Conservation (phyloP, 2,797 vertebrate species). For the Liparis tanakae region DNA sequence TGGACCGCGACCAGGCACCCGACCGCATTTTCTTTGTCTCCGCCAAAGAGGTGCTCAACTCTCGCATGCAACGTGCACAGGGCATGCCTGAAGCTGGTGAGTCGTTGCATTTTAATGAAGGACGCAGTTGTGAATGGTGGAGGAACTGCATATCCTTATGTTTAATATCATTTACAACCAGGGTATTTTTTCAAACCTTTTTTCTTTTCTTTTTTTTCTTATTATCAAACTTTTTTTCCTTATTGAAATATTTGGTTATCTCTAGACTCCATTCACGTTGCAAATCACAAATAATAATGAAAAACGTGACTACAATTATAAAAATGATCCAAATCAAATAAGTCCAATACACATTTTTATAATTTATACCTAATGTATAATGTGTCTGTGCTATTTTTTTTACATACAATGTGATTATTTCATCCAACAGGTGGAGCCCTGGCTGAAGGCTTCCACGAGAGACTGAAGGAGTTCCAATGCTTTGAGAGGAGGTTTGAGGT, state of each 20-base stretch:
- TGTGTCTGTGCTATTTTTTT: background rate
- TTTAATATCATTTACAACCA: background rate
- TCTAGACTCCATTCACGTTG: background rate
- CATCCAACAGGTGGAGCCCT: slow-evolving; percentile 82
- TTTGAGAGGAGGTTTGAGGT: slow-evolving; percentile 88
- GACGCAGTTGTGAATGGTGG: background rate
- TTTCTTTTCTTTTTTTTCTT: background rate
- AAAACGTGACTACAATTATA: background rate
- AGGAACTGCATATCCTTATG: background rate
- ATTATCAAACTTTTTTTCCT: no score
- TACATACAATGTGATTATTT: slow-evolving; percentile 18
- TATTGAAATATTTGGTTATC: background rate
- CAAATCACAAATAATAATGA: background rate
- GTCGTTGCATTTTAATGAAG: slow-evolving; percentile 44
- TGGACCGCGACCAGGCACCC: slow-evolving; percentile 89
- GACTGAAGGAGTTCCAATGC: slow-evolving; percentile 84
- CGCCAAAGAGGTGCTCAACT: slow-evolving; percentile 96
- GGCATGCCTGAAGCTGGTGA: slow-evolving; percentile 96
- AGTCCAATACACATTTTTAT: no score
- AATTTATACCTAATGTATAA: background rate
- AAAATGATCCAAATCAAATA: background rate
- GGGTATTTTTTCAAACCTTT: background rate
- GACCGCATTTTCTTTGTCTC: slow-evolving; percentile 97
- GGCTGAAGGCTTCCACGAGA: slow-evolving; percentile 85
- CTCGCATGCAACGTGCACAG: slow-evolving; percentile 94